Percentiles rank a stretch among this genome's conserved stretches.
Conservation (phyloP, 1,140 invertebrate species). For the Megathymus violae region DNA sequence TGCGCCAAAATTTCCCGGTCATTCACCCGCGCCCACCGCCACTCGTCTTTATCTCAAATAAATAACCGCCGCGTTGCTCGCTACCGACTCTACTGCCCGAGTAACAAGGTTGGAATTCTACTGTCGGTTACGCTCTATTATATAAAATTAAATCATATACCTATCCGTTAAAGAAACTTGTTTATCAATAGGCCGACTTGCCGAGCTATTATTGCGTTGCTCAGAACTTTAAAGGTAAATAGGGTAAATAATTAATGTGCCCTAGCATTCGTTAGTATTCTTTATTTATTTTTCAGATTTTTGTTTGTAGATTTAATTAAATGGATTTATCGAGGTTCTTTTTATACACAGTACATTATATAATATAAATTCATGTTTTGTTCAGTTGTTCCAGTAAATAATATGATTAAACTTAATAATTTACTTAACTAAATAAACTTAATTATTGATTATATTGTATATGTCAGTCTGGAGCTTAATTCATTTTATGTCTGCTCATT, state of each 20-base stretch:
- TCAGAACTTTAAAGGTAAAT: slow-evolving; percentile 2
- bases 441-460: no score
- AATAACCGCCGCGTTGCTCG: slow-evolving; percentile 49
- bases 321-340: no score
- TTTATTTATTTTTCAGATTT: not conserved
- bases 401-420: no score
- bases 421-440: no score
- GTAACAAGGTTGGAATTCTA: slow-evolving; percentile 40
- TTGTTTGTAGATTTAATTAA: no score
- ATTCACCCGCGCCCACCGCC: slow-evolving; percentile 76
- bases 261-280: not conserved
- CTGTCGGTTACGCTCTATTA: slow-evolving; percentile 45
- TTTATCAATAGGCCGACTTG: slow-evolving; percentile 67
- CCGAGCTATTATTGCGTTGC: slow-evolving; percentile 26
- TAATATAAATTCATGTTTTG: no score
- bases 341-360: no score
- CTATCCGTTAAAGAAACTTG: slow-evolving; percentile 72
- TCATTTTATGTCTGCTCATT: not conserved
- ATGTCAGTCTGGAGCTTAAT: not conserved
- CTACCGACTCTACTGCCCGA: slow-evolving; percentile 34
- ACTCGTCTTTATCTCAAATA: slow-evolving; percentile 72
- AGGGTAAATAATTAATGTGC: not conserved
- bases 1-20: slow-evolving; percentile 83
- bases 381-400: no score
- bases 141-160: slow-evolving; percentile 70